Base-by-base conservation (phyloP, 2,888 invertebrate genomes). In the Polyploca ridens region DNA sequence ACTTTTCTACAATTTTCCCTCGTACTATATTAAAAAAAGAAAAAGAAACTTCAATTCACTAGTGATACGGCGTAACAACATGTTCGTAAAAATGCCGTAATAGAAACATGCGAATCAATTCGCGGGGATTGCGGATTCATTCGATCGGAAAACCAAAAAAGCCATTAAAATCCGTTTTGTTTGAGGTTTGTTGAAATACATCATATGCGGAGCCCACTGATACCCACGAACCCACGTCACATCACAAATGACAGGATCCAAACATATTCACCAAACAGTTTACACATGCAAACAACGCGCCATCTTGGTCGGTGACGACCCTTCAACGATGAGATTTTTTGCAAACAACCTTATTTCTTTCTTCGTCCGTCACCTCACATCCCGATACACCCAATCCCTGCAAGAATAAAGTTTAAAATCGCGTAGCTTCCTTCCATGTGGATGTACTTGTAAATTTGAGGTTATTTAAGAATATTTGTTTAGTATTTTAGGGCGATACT, bases 211-310 rank as follows among this genome's bases (percentile, higher is more conserved):
- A 67, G 70, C 77, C 75, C 71, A 63, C 67, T 27, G 27, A 27
- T 27, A 27, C 27, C 27, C 27, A 27, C 27, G 27, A 67, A 71
- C 77, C 75, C 71, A 63, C 67, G 72, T 74, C 73, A 72, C 69
- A 67, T 74, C 66, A 64, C 69, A 66, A 65, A 66, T 70, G 80
- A 73, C 78, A 72, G 67, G 65, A 63, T 58, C 73, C 83, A 80
- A 82, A 82, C 82, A 81, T 74, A 78, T 75, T 77, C 73, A 74
- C 77, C 82, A 82, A 84, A 85, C 85, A 82, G 85, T 83, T 86
- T 84, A 84, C 80, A 78, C 75, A 76, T 65, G 70, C 82, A 85
- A 85, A 85, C 84, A 85, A 73, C 81, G 75, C 73, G 78, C 54
- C 54, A 79, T 80, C 80, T 78, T 70, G 70, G 74, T 77, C 72